Evolutionary conservation across 2,888 invertebrate species (phyloP).

Genomic region (Melolontha melolontha): DNA sequence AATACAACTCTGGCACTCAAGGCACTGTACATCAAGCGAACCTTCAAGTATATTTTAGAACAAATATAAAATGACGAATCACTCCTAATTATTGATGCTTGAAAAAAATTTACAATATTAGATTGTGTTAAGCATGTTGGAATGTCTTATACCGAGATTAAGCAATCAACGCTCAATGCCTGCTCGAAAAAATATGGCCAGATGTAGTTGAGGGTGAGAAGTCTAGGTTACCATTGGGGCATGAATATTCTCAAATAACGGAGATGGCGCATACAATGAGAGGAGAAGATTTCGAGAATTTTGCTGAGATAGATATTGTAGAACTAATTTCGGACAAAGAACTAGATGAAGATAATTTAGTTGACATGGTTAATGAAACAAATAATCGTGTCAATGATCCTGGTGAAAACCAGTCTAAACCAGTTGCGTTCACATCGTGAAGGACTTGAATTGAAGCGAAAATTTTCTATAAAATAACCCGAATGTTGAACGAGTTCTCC

Average conservation of each 20-base stretch:
- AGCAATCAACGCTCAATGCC: slow-evolving; percentile 51
- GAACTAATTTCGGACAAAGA: too few species aligned
- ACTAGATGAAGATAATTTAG: slow-evolving; percentile 36
- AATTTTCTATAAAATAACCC: slow-evolving; percentile 8
- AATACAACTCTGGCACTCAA: slow-evolving; percentile 52
- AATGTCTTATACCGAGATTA: slow-evolving; percentile 45
- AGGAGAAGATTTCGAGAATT: slow-evolving; percentile 47
- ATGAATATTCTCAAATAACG: not conserved
- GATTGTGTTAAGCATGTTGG: slow-evolving; percentile 38
- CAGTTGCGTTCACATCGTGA: too few species aligned
- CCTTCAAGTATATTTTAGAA: slow-evolving; percentile 51
- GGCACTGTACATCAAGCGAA: slow-evolving; percentile 40
- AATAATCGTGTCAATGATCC: slow-evolving; percentile 43
- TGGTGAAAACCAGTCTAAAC: too few species aligned
- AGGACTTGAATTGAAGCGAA: not conserved
- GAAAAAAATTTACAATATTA: slow-evolving; percentile 44
- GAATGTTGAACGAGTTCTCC: not conserved
- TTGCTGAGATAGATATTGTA: slow-evolving; percentile 32
- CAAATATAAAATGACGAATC: slow-evolving; percentile 10
- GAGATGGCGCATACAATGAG: slow-evolving; percentile 40
- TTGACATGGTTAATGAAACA: slow-evolving; percentile 40
- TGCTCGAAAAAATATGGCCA: slow-evolving; percentile 54
- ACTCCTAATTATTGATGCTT: slow-evolving; percentile 28
- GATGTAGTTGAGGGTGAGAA: slow-evolving; percentile 45
- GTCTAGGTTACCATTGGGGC: slow-evolving; percentile 33